Percentiles rank a stretch among this genome's conserved stretches.
These are phyloP conservation scores for Lethenteron reissneri DNA, from an alignment of 2,113 vertebrate genomes.

Conservation along the genomic window DNA sequence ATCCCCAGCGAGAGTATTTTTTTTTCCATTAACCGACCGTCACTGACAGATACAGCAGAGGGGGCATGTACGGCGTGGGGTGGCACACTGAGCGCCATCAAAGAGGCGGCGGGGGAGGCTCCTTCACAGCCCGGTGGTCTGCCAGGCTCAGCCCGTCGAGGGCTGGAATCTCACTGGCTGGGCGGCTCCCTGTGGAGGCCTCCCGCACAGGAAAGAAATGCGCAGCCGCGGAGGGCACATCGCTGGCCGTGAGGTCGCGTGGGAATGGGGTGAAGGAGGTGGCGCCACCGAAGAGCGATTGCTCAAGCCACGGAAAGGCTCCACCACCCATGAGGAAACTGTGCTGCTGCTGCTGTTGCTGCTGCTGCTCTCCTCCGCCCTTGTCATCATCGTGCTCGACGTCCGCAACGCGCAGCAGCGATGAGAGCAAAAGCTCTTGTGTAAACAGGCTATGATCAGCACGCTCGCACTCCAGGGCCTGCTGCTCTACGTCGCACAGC, in stretches of 20 bases:
- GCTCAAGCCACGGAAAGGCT: no score
- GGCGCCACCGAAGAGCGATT: no score
- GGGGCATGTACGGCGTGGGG: conserved; percentile 1
- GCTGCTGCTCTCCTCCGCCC: neutral
- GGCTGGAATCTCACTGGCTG: neutral
- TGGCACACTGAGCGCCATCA: neutral
- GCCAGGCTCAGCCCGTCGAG: neutral
- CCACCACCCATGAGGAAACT: no score
- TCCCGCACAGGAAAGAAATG: no score
- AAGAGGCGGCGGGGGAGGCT: conserved; percentile 4
- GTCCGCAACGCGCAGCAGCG: conserved; percentile 44
- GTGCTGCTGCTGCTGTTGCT: no score
- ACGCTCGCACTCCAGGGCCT: conserved; percentile 65
- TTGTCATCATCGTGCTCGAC: neutral
- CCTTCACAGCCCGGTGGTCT: neutral
- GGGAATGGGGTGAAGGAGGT: no score
- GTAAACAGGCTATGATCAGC: conserved; percentile 92
- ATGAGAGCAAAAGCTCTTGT: conserved; percentile 89
- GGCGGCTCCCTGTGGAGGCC: no score
- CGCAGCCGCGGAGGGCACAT: no score
- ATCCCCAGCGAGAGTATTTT: no score
- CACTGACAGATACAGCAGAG: conserved; percentile 6
- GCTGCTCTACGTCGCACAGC: conserved; percentile 78
- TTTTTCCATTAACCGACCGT: neutral
- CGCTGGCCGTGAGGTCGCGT: no score